phyloP scores from a whole-genome alignment of 2,113 vertebrate species.

The Toxotes chatareus region DNA sequence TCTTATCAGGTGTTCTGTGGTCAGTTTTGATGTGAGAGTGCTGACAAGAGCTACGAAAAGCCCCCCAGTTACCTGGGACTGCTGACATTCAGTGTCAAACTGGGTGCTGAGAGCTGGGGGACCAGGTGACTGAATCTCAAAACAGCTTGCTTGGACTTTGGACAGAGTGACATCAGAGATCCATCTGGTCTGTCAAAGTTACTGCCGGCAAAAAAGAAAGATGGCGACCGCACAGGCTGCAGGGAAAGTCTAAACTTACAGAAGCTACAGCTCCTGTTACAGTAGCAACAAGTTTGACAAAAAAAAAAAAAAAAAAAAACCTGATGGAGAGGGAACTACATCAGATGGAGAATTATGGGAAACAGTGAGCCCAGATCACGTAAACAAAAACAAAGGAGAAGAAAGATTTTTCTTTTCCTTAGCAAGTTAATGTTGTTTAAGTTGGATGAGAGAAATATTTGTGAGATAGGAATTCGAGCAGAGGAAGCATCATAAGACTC shows the following conservation, averaged over 20 bases:
- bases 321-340: not conserved
- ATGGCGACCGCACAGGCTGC: slow-evolving; percentile 30
- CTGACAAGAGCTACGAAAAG: slow-evolving; percentile 72
- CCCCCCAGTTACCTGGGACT: slow-evolving; percentile 60
- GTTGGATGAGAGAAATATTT: slow-evolving; percentile 30
- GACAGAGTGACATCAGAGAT: slow-evolving; percentile 62
- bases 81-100: slow-evolving; percentile 72
- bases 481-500: slow-evolving; percentile 53
- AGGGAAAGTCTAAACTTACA: slow-evolving; percentile 39
- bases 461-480: slow-evolving; percentile 27
- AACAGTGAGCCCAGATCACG: not conserved
- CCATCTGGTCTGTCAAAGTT: slow-evolving; percentile 37
- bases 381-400: not conserved
- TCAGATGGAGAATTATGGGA: not conserved
- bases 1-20: slow-evolving; percentile 53
- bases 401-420: not conserved
- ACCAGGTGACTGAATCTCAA: slow-evolving; percentile 40
- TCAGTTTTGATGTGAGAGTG: slow-evolving; percentile 48
- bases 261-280: slow-evolving; percentile 14
- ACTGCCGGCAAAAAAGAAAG: slow-evolving; percentile 28
- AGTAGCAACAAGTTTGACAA: slow-evolving; percentile 14
- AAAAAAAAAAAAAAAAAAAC: not conserved
- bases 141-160: slow-evolving; percentile 48
- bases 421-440: not conserved
- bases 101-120: slow-evolving; percentile 67